Evolutionary conservation across 2,888 invertebrate genomes (phyloP), one percentile per base, ranked within the genome.

Genomic region (Dynastes grantii): DNA sequence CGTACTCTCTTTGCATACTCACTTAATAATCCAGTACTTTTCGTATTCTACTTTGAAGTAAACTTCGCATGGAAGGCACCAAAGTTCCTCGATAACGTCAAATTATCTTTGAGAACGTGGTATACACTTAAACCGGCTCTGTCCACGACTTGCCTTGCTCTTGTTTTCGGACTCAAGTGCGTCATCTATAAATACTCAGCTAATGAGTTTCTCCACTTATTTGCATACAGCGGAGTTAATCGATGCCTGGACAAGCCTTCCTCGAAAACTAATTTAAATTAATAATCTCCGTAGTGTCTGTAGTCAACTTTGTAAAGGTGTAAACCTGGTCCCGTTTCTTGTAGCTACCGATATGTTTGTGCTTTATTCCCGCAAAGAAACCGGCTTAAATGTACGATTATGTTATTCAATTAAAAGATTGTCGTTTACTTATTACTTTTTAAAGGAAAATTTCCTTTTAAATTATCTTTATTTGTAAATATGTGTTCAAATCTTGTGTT

Each of bases 191-290:
- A 78, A 78, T 78, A 76, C 76, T 53, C 40, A 16, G 76, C 73
- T 78, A 76, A 78, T 78, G 65, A 78, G 78, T 61, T 78, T 76
- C 67, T 67, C 76, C 61, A 49, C 68, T 51, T 61, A 76, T 78
- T 76, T 68, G 76, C 70, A 76, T 77, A 70, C 76, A 78, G 67
- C 58, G 73, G 22, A 78, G 76, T 67, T 78, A 76, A 78, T 78
- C 76, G 76, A 71, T 58, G 71, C 73, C 51, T 37, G 76, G 65
- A 37, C 67, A 55, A 65, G 51, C 76, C 67, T 67, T 67, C 65
- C 67, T 55, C 73, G 58, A 58, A 73, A 76, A 76, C 63, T 77
- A 61, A 77, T 77, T 77, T 77, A 77, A 77, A 77, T 71, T 77
- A 68, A 73, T 63, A 63, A 63, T 63, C 63, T 13, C 37, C n/a